Base-by-base conservation (phyloP, 1,140 invertebrate species). In the Orchesella cincta region DNA sequence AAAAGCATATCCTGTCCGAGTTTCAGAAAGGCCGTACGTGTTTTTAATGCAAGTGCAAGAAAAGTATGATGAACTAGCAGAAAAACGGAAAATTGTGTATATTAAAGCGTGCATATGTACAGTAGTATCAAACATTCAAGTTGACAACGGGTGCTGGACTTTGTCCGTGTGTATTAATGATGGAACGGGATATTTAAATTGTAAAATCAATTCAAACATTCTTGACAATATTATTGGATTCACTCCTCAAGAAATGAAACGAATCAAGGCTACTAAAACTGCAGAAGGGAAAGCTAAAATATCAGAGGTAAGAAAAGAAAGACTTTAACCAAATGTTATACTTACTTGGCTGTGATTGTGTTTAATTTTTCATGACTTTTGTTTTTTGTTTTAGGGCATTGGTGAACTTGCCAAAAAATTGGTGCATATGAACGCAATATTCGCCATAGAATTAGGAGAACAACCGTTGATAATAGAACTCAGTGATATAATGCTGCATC, bases 91-190 rank as follows among this genome's bases (percentile, higher is more conserved):
- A 46, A 52, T 74, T 16, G 28, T 80, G 35, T 28, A 57, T 33
- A 72, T 80, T 0, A 80, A 80, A 76, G 79, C 76, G 3, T 80
- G 79, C 54, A 31, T 80, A 20, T 52, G 74, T 5, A 80, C 79
- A 18, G 54, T 80, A 1, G 31, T 78, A 0, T 78, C 79, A 8
- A 80, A 78, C 36, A 71, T 80, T 54, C 0, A n/a, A 62, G 70
- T 74, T 2, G 36, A 77, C 18, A 16, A 36, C 28, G 79, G 75
- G 20, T 23, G 67, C 5, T 80, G 79, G 79, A 62, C 70, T 12
- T 70, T 80, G 18, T 54, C 35, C 28, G 77, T 78, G 23, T 73
- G 51, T 70, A 20, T 80, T 12, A 78, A 78, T 62, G 79, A 80
- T 72, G 79, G 79, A 2, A 75, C 79, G 8, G 76, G 34, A 33